Base-by-base conservation (phyloP, 2,797 vertebrate genomes). In the Aplochiton taeniatus region DNA sequence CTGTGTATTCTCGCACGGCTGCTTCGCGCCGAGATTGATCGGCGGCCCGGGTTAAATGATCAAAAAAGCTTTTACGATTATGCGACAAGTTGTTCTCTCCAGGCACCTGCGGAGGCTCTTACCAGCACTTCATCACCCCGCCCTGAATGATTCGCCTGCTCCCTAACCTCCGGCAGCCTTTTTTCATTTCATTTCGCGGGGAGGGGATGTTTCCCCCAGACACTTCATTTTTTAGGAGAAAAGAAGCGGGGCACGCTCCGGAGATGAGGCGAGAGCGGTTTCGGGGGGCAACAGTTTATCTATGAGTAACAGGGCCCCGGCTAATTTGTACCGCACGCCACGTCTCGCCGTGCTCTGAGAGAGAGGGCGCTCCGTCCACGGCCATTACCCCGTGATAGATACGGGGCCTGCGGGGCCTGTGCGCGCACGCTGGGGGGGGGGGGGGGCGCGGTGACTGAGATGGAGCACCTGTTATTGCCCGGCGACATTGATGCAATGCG, bases 381-480 rank as follows among this genome's bases (percentile, higher is more conserved):
- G 90, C 87, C 90, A 92, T 93, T 93, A 92, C 90, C 83, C 85
- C 84, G 83, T 93, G 90, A 93, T 93, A 88, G 89, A 93, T 93
- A 90, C 84, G 77, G 77, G 84, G 76, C 85, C 83, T 84, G 83
- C 83, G 86, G 89, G 90, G 89, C 90, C 85, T 85, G 83, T 76
- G 72, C 76, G 55, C 57, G 48, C 69, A 64, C 74, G 70, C 58
- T 51, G 49, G 59, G 75, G 74, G 49, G 65, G 61, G 63, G 45
- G 61, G 59, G 58, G 65, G 65, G 42, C 11, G 19, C 17, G 54
- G 18, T 51, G 49, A 51, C 81, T 75, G 89, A 92, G 92, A 92
- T 88, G 78, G 90, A 93, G 88, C 87, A 94, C 82, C 88, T 89
- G 89, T 93, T 92, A 90, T 93, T 93, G 89, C 78, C 85, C 77